phyloP scores from a whole-genome alignment of 2,113 vertebrate species.

The Carassius gibelio region DNA sequence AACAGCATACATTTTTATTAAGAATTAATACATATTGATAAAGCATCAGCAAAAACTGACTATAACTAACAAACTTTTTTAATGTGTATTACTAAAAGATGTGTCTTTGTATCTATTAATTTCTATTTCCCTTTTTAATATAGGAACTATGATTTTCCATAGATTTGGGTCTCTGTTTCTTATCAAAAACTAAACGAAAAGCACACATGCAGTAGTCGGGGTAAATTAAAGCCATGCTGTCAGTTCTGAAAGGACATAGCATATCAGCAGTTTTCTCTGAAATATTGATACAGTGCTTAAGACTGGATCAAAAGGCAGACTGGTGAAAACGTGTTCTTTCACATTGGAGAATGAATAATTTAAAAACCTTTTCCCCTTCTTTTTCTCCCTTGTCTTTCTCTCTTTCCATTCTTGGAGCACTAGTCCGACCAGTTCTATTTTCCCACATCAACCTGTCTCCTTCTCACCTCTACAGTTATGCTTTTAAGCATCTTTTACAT shows the following conservation, averaged over 20 bases:
- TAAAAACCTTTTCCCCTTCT: background rate
- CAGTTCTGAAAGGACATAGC: background rate
- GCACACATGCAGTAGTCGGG: background rate
- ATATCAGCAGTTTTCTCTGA: conserved; percentile 17
- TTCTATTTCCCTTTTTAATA: background rate
- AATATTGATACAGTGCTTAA: conserved; percentile 53
- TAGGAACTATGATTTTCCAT: background rate
- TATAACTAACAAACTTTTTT: background rate
- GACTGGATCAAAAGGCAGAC: conserved; percentile 10
- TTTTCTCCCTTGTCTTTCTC: conserved; percentile 15
- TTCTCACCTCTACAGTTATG: background rate
- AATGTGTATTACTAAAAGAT: background rate
- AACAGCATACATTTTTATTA: background rate
- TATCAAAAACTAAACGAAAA: background rate
- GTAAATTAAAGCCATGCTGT: background rate
- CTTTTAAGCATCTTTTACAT: background rate
- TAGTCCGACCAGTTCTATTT: background rate
- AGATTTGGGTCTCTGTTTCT: background rate
- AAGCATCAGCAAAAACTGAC: conserved; percentile 1
- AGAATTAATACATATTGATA: conserved; percentile 20
- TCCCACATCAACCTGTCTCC: background rate
- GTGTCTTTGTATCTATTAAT: background rate
- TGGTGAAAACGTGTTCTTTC: conserved; percentile 46
- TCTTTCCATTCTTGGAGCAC: background rate
- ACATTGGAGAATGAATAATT: conserved; percentile 46